phyloP scores from a whole-genome alignment of 2,797 vertebrate genomes.

The Gymnopithys bicolor region DNA sequence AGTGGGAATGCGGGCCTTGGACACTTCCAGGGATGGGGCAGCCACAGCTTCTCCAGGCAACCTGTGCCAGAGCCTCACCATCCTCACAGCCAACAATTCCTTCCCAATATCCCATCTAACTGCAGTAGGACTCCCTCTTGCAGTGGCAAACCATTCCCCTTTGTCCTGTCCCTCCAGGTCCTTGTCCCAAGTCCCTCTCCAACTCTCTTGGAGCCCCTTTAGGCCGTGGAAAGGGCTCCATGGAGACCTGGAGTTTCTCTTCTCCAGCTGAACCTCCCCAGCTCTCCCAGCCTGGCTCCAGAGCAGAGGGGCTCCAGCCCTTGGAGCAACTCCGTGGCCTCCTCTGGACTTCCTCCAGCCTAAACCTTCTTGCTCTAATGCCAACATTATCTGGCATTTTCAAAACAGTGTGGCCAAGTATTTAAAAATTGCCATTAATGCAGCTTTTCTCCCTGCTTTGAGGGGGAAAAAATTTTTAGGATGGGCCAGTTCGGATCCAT shows the following conservation, averaged over 20 bases:
- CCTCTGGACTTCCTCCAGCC: background rate
- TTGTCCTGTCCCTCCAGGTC: accelerated
- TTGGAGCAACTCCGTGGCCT: accelerated
- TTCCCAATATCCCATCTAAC: accelerated
- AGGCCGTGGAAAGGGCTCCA: accelerated
- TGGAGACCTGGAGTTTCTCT: background rate
- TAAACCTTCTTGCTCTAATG: background rate
- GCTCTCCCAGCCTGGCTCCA: background rate
- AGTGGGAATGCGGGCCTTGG: background rate
- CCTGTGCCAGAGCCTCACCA: accelerated
- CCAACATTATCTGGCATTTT: background rate
- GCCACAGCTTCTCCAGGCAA: background rate
- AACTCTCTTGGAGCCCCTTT: background rate
- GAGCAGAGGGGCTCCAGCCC: background rate
- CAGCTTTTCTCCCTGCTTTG: background rate
- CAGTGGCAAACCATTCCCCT: background rate
- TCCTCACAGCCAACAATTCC: accelerated
- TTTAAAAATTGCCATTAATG: background rate
- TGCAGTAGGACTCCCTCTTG: no score
- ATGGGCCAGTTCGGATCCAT: background rate
- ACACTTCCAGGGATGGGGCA: background rate
- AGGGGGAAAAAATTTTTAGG: background rate
- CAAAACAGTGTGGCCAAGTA: background rate
- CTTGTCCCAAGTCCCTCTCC: background rate
- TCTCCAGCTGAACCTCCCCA: background rate